Evolutionary conservation across 2,888 invertebrate genomes (phyloP).

Genomic region (Hypena proboscidalis): DNA sequence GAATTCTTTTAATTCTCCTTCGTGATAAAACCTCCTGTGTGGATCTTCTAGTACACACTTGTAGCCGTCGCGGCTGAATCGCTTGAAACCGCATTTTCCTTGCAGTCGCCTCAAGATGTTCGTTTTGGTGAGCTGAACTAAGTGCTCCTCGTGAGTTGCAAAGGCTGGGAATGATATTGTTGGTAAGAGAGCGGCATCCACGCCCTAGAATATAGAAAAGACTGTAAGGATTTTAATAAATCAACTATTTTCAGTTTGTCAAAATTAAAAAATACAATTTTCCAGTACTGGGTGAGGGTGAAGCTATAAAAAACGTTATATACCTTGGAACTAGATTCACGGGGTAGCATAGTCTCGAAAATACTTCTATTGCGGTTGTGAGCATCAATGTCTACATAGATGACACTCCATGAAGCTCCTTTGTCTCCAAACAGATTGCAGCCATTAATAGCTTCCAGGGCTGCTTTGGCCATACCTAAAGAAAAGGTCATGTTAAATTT

Average conservation of each 20-base stretch:
- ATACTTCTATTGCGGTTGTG: slow-evolving; percentile 99
- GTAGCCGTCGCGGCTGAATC: slow-evolving; percentile 97
- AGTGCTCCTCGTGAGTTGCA: slow-evolving; percentile 96
- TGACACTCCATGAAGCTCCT: slow-evolving; percentile 99
- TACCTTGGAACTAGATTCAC: slow-evolving; percentile 99
- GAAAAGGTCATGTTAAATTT: not conserved
- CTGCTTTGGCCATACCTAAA: slow-evolving; percentile 96
- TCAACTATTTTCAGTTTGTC: not conserved
- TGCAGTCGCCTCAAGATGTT: slow-evolving; percentile 93
- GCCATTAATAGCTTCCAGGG: slow-evolving; percentile 99
- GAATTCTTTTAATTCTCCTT: slow-evolving; percentile 97
- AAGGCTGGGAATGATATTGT: slow-evolving; percentile 99
- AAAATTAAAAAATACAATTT: no score
- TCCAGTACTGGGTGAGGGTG: no score
- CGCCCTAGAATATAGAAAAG: slow-evolving; percentile 87
- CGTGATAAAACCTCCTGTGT: slow-evolving; percentile 91
- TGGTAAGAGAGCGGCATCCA: slow-evolving; percentile 95
- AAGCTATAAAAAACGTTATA: not conserved
- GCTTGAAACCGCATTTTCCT: slow-evolving; percentile 96
- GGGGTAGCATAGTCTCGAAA: slow-evolving; percentile 98
- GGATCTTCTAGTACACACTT: slow-evolving; percentile 95
- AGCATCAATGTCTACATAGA: slow-evolving; percentile 99
- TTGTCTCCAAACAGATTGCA: slow-evolving; percentile 99
- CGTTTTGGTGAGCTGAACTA: slow-evolving; percentile 94
- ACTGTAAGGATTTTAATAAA: not conserved